Base-by-base conservation (phyloP, 2,113 vertebrate species). In the Thinocorus orbignyianus region DNA sequence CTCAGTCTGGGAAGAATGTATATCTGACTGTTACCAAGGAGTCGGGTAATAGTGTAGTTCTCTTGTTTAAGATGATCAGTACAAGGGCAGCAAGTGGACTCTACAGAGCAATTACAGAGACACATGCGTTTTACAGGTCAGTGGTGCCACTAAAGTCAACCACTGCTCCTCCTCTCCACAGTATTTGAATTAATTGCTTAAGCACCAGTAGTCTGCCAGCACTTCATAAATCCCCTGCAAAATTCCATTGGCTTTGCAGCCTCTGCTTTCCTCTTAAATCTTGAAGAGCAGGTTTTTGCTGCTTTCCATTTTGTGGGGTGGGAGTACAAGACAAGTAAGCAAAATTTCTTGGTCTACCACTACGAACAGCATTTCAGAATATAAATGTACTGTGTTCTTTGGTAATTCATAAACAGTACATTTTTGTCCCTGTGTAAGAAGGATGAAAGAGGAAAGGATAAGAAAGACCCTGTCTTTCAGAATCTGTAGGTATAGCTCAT, bases 51-150 rank as follows among this genome's bases (percentile, higher is more conserved):
- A 99, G 98, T 13, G 98, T 99, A 37, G 99, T 99, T 93, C 98
- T 99, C 48, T 78, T 99, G 78, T 99, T 99, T 94, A 99, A 99
- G 97, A 98, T 99, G 96, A 98, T 99, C 97, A 99, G 99, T 95
- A 99, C 99, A 91, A 98, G 99, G 70, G 99, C 99, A 7, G 99
- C 99, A 89, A 99, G 99, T 19, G 99, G 99, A 12, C 98, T 99
- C 44, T 99, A 99, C 95, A 97, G 99, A 73, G 99, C 99, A 23
- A 99, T 99, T 96, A 99, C 99, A 0, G 99, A 99, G 93, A 99
- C 99, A 0, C 99, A 99, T 30, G 99, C 99, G 8, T 99, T 99
- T 98, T 99, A 99, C 98, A 99, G 99, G 99, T 99, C 93, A 83
- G 98, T 97, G 54, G 64, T 69, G 20, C 73, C 7, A 3, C 37